Conservation (phyloP, 2,888 invertebrate genomes). For the Miltochrista miniata region DNA sequence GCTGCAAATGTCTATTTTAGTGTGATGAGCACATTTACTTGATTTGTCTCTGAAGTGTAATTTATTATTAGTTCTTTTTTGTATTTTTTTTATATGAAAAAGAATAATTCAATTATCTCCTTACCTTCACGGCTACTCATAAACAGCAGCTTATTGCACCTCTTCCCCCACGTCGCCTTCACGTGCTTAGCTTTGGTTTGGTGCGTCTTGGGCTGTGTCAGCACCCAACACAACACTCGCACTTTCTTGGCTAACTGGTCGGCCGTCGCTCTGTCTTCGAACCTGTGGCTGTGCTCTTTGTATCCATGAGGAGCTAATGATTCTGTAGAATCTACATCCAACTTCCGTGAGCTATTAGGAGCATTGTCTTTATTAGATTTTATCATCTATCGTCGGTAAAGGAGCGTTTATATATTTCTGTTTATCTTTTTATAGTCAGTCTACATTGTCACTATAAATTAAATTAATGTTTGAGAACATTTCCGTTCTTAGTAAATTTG, state of each 20-base stretch:
- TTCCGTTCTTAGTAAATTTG: no score
- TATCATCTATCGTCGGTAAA: neutral
- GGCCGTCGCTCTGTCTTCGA: constrained; percentile 88
- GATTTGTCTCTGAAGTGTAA: no score
- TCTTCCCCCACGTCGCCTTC: constrained; percentile 97
- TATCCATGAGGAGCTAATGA: constrained; percentile 59
- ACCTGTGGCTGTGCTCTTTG: constrained; percentile 87
- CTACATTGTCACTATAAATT: no score
- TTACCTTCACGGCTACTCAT: constrained; percentile 92
- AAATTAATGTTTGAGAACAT: no score
- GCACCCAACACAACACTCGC: constrained; percentile 97
- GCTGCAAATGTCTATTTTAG: no score
- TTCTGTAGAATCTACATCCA: constrained; percentile 46
- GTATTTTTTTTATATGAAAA: no score
- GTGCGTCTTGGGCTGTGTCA: constrained; percentile 97
- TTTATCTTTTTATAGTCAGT: no score
- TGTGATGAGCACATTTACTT: no score
- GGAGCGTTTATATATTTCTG: no score
- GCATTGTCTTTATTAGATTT: no score
- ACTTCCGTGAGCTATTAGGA: neutral
- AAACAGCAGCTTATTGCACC: constrained; percentile 94
- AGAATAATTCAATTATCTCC: no score
- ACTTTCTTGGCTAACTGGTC: constrained; percentile 89
- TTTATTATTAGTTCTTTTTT: no score
- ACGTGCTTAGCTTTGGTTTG: constrained; percentile 95